phyloP scores from a whole-genome alignment of 2,113 vertebrate genomes.

The Scophthalmus maximus region DNA sequence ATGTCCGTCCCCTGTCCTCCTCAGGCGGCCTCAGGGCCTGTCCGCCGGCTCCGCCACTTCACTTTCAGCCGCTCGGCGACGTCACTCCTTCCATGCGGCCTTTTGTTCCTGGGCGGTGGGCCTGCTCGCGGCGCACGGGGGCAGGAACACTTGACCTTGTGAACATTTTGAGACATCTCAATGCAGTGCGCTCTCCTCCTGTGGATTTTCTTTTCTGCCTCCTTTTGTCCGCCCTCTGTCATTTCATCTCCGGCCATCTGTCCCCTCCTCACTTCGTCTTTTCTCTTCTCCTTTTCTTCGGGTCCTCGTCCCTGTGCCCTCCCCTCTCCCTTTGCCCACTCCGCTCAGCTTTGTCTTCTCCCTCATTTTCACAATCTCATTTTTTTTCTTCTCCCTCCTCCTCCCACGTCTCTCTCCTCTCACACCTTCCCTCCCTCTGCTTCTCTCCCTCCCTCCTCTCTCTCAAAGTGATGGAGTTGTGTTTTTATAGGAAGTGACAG shows the following conservation, averaged over 20 bases:
- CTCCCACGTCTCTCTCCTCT: not conserved
- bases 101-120: slow-evolving; percentile 23
- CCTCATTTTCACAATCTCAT: slow-evolving; percentile 1
- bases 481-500: slow-evolving; percentile 77
- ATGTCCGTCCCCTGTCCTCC: not conserved
- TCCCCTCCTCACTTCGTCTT: not conserved
- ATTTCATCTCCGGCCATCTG: not conserved
- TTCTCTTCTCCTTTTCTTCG: not conserved
- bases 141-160: slow-evolving; percentile 51
- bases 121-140: slow-evolving; percentile 9
- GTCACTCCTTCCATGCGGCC: not conserved
- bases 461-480: slow-evolving; percentile 70
- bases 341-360: not conserved
- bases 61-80: not conserved
- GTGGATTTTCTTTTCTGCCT: not conserved
- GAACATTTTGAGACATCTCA: slow-evolving; percentile 20
- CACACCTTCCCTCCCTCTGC: not conserved
- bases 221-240: not conserved
- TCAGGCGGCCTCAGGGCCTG: not conserved
- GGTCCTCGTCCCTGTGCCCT: not conserved
- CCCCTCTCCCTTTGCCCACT: not conserved
- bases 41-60: not conserved
- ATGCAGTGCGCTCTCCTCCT: not conserved
- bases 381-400: not conserved
- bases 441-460: not conserved